A percentile compares a stretch with the other conserved stretches of the same genome.
phyloP scores from a whole-genome alignment of 2,888 invertebrate genomes.

The Orthonevra nobilis region DNA sequence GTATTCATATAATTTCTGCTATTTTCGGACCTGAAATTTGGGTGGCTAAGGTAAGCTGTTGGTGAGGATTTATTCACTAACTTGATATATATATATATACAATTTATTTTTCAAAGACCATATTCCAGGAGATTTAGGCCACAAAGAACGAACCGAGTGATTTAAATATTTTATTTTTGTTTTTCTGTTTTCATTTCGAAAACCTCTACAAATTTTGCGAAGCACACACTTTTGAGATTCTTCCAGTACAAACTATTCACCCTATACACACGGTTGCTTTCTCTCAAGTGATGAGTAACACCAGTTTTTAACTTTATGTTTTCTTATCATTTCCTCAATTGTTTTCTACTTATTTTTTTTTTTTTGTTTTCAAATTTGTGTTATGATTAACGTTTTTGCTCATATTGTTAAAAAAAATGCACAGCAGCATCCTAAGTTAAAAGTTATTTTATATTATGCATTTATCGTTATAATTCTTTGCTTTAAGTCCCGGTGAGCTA shows the following conservation, averaged over 20 bases:
- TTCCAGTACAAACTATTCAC: conserved; percentile 29
- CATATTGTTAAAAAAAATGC: no score
- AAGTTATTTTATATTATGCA: not conserved
- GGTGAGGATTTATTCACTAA: conserved; percentile 8
- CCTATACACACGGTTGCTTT: conserved; percentile 22
- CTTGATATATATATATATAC: no score
- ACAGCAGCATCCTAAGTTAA: not conserved
- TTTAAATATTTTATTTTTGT: conserved; percentile 8
- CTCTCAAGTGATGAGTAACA: conserved; percentile 40
- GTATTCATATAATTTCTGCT: conserved; percentile 92
- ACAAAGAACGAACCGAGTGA: conserved; percentile 58
- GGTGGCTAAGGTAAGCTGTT: conserved; percentile 85
- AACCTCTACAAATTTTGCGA: conserved; percentile 20
- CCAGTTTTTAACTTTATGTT: conserved; percentile 1
- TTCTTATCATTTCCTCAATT: conserved; percentile 11
- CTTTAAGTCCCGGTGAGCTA: no score
- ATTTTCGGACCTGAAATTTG: conserved; percentile 93
- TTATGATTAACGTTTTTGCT: no score
- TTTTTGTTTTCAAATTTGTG: conserved; percentile 1
- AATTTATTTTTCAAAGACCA: conserved; percentile 71
- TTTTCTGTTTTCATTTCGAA: not conserved
- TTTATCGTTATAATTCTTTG: no score
- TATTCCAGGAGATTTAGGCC: conserved; percentile 74
- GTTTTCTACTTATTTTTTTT: conserved; percentile 71
- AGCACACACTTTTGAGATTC: conserved; percentile 28